Percentiles rank a stretch among this genome's conserved stretches.
phyloP scores from a whole-genome alignment of 2,797 vertebrate genomes.

The Squalus acanthias region DNA sequence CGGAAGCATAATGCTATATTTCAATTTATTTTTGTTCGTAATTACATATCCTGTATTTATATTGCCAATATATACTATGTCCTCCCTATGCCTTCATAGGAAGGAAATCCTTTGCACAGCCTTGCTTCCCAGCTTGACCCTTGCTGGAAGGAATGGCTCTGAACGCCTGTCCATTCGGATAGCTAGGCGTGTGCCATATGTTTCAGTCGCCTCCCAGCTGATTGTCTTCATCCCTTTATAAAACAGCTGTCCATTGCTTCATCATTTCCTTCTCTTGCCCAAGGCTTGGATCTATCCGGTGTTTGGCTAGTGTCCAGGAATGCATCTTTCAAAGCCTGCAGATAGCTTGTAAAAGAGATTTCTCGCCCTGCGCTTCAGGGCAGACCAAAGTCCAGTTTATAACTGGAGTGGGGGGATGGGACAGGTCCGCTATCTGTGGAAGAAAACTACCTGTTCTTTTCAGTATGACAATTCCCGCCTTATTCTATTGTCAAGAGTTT shows the following conservation, averaged over 20 bases:
- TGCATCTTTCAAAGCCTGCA: neutral
- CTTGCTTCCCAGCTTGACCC: neutral
- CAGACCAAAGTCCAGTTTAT: neutral
- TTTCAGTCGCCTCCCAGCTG: neutral
- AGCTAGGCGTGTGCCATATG: conserved; percentile 19
- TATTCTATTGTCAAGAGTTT: neutral
- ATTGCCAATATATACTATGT: no score
- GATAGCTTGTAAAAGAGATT: neutral
- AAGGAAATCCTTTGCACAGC: conserved; percentile 22
- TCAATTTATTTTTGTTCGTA: neutral
- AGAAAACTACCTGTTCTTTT: neutral
- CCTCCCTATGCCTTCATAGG: neutral
- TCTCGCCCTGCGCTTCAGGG: neutral
- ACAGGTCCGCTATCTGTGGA: neutral
- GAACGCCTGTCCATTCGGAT: conserved; percentile 13
- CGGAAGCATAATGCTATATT: neutral
- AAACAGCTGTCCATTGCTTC: neutral
- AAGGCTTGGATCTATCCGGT: neutral
- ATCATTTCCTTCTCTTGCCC: neutral
- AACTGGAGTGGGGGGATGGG: no score
- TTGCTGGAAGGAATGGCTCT: conserved; percentile 17
- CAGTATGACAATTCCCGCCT: neutral
- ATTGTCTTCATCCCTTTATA: neutral
- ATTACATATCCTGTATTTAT: no score
- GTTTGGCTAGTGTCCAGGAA: conserved; percentile 9